These are phyloP conservation scores for Procavia capensis DNA, from an alignment of 2,113 vertebrate species.

Conservation along the genomic window DNA sequence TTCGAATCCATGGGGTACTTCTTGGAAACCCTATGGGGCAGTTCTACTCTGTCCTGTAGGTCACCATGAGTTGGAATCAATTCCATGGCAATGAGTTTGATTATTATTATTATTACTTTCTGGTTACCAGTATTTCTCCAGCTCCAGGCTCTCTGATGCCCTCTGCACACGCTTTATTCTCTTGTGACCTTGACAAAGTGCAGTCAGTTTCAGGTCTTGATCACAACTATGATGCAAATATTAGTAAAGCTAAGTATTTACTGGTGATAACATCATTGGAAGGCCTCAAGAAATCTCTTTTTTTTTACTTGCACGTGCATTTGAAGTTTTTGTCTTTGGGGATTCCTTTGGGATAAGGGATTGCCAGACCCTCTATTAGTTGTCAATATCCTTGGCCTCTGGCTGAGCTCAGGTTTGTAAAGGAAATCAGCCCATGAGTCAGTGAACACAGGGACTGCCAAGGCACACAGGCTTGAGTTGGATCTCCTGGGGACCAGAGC, in stretches of 20 bases:
- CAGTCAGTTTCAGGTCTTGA: neutral
- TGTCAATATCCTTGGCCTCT: neutral
- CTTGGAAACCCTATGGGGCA: too few relatives aligned
- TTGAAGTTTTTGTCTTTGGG: neutral
- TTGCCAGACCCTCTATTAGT: neutral
- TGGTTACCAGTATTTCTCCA: neutral
- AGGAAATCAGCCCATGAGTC: neutral
- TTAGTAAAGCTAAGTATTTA: neutral
- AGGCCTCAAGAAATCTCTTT: neutral
- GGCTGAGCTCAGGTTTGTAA: neutral
- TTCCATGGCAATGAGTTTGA: too few relatives aligned
- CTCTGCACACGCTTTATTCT: conserved; percentile 17
- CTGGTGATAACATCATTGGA: neutral
- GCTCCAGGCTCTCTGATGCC: neutral
- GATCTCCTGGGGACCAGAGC: neutral
- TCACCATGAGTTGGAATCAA: too few relatives aligned
- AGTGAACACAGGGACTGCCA: neutral
- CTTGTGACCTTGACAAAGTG: neutral
- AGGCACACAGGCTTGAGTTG: neutral
- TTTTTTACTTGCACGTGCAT: neutral
- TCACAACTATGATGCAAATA: neutral
- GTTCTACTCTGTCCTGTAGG: too few relatives aligned
- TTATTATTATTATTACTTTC: too few relatives aligned
- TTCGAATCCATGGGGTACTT: too few relatives aligned
- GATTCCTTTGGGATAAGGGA: neutral